Evolutionary conservation across 2,797 vertebrate genomes (phyloP).

Genomic region (Centropyge bicolor): DNA sequence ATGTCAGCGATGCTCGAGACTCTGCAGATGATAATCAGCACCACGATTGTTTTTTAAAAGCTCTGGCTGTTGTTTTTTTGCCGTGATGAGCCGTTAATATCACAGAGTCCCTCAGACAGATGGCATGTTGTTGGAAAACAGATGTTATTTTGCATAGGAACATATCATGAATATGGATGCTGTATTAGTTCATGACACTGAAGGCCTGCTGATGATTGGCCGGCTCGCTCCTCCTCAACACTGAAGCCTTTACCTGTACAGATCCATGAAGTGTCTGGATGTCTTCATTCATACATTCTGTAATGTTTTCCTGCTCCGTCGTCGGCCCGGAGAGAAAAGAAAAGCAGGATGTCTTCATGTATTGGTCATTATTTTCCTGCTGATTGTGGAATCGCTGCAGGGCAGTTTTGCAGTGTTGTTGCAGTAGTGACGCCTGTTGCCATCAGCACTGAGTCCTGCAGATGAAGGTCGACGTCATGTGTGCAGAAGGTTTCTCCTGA

Average conservation of each 20-base stretch:
- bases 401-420: too few species aligned
- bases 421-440: too few species aligned
- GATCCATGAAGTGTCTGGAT: not conserved
- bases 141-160: constrained; percentile 93
- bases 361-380: too few species aligned
- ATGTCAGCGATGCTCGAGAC: constrained; percentile 20
- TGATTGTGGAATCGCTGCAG: too few species aligned
- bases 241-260: not conserved
- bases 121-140: constrained; percentile 94
- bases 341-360: too few species aligned
- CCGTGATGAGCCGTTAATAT: constrained; percentile 71
- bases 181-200: constrained; percentile 88
- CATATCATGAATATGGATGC: constrained; percentile 95
- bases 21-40: constrained; percentile 28
- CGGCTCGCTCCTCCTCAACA: constrained; percentile 14
- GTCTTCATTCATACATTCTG: not conserved
- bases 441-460: too few species aligned
- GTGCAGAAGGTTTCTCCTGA: too few species aligned
- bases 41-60: constrained; percentile 36
- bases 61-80: constrained; percentile 14
- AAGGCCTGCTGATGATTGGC: constrained; percentile 78
- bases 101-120: constrained; percentile 92
- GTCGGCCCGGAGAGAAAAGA: too few species aligned
- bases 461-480: too few species aligned
- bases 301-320: too few species aligned